Base-by-base conservation (phyloP, 2,797 vertebrate species). In the Pteronotus mesoamericanus region DNA sequence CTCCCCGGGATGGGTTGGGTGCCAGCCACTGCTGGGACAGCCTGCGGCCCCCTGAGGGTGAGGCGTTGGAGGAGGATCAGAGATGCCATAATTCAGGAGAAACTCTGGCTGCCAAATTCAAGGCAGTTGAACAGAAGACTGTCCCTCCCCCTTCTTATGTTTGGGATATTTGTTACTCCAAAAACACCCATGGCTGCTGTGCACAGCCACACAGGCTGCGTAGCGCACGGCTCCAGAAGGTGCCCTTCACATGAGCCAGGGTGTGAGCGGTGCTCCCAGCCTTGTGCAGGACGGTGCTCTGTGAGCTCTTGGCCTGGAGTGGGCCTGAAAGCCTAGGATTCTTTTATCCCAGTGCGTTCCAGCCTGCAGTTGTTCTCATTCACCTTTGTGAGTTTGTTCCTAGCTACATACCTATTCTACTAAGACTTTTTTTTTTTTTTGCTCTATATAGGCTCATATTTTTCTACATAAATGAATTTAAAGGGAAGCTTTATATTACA, bases 161-260 rank as follows among this genome's bases (percentile, higher is more conserved):
- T 87, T 82, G 77, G 80, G 82, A 44, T 87, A 86, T 94, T 86
- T 94, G 82, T 94, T 57, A 34, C 93, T 95, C 94, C 94, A 83
- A 94, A 97, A 92, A 94, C 93, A 94, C 53, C 80, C n/a, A 0
- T 0, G 53, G 55, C 55, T 32, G 77, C 89, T 77, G 79, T 44
- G 89, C 39, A 42, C 34, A 37, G n/a, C 71, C 22, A 9, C 4
- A 0, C 64, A 66, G 89, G 83, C 86, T 72, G 57, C 6, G 64
- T 12, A 14, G 94, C 68, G 66, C 84, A 39, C 0, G 11, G 32
- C 39, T 88, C 77, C 5, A 4, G 69, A 34, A 44, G 59, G 18
- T 0, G 7, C 15, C 46, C 5, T 44, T 46, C 7, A 3, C 5
- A 12, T 1, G 11, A 44, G 10, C 51, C n/a, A 5, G 0, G 0